phyloP scores from a whole-genome alignment of 1,140 invertebrate genomes.

The Onthophagus taurus region DNA sequence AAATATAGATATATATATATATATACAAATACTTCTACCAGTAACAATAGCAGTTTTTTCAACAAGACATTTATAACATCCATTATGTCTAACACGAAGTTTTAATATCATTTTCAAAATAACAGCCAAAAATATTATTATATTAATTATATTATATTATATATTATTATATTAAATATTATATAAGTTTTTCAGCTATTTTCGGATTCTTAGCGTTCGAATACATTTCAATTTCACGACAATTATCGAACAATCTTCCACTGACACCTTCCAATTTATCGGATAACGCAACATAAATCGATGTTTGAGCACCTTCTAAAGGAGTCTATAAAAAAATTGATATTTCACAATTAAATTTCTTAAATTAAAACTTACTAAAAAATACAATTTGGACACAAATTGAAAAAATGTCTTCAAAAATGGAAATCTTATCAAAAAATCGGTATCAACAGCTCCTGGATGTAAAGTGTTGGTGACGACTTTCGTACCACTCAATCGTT shows the following conservation, averaged over 20 bases:
- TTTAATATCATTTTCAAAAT: constrained; percentile 15
- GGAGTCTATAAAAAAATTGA: constrained; percentile 19
- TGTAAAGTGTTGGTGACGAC: constrained; percentile 29
- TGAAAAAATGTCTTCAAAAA: constrained; percentile 5
- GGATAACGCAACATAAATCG: constrained; percentile 21
- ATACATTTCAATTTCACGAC: constrained; percentile 37
- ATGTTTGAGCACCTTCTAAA: constrained; percentile 29
- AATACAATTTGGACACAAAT: not conserved
- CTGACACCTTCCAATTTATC: constrained; percentile 19
- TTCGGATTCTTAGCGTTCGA: not conserved
- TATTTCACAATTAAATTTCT: not conserved
- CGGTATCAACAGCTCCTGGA: constrained; percentile 32
- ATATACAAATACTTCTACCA: too few species aligned
- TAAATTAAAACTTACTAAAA: not conserved
- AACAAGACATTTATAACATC: constrained; percentile 19
- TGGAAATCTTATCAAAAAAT: constrained; percentile 27
- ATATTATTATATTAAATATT: too few species aligned
- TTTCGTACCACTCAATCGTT: constrained; percentile 43
- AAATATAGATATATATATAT: too few species aligned
- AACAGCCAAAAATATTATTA: too few species aligned
- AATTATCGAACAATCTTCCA: constrained; percentile 25
- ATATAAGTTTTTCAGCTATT: not conserved
- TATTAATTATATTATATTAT: too few species aligned
- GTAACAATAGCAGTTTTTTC: constrained; percentile 25
- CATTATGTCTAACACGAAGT: constrained; percentile 17